These are phyloP conservation scores for Calameuta filiformis DNA, from an alignment of 2,888 invertebrate species.

Conservation along the genomic window DNA sequence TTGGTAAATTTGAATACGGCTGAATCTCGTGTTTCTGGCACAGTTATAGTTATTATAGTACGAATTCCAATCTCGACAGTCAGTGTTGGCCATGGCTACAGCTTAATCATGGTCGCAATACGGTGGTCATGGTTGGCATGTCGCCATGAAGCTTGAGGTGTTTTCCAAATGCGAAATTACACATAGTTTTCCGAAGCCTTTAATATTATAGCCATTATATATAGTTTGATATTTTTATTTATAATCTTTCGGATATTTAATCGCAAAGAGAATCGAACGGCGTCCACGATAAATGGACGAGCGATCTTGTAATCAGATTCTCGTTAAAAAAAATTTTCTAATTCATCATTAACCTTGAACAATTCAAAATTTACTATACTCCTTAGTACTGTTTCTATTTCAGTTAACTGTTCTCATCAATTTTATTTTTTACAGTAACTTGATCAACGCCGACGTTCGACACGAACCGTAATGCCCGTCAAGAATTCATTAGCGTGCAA, in stretches of 20 bases:
- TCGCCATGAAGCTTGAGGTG: background rate
- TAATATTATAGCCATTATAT: background rate
- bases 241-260: background rate
- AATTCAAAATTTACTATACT: background rate
- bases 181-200: background rate
- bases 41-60: background rate
- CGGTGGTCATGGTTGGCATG: background rate
- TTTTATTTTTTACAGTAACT: background rate
- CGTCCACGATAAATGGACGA: background rate
- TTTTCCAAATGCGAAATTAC: background rate
- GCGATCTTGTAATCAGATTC: background rate
- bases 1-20: background rate
- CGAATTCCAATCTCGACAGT: background rate
- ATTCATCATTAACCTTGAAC: background rate
- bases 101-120: background rate
- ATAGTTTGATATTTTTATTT: background rate
- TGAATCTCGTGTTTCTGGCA: background rate
- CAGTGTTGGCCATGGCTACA: background rate
- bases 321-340: background rate
- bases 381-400: background rate
- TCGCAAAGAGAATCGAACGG: background rate
- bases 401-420: background rate
- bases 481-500: background rate
- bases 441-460: background rate
- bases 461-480: background rate